A percentile compares a stretch with the other conserved stretches of the same genome.
Evolutionary conservation across 1,140 invertebrate genomes (phyloP).

Genomic region (Laodelphax striatellus): DNA sequence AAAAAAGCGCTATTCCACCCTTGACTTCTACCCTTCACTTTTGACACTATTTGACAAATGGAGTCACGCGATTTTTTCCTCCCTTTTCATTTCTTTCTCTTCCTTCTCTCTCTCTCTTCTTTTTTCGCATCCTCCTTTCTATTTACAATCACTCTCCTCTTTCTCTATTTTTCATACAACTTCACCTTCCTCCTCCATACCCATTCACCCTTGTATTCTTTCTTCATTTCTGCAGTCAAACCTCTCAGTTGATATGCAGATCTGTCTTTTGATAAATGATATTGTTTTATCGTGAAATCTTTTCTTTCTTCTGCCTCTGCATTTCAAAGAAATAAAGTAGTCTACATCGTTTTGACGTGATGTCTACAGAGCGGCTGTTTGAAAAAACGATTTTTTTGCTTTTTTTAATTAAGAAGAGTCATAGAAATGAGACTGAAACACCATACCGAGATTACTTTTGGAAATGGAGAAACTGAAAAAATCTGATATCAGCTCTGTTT

Average conservation of each 20-base stretch:
- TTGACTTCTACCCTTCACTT: neutral
- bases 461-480: too few relatives aligned
- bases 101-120: conserved; percentile 5
- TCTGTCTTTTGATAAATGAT: conserved; percentile 5
- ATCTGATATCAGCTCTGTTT: too few relatives aligned
- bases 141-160: neutral
- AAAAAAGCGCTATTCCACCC: neutral
- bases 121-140: neutral
- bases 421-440: too few relatives aligned
- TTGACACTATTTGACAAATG: conserved; percentile 17
- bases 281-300: conserved; percentile 14
- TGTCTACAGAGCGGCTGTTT: neutral
- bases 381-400: neutral
- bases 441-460: too few relatives aligned
- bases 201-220: neutral
- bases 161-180: conserved; percentile 7
- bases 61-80: conserved; percentile 8
- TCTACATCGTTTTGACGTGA: neutral
- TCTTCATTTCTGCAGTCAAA: conserved; percentile 5
- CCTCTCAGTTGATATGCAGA: conserved; percentile 1
- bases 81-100: neutral
- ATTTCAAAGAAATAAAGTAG: neutral
- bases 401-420: neutral
- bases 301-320: conserved; percentile 35
- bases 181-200: neutral